Base-by-base conservation (phyloP, 1,140 invertebrate genomes). In the Neodiprion fabricii region DNA sequence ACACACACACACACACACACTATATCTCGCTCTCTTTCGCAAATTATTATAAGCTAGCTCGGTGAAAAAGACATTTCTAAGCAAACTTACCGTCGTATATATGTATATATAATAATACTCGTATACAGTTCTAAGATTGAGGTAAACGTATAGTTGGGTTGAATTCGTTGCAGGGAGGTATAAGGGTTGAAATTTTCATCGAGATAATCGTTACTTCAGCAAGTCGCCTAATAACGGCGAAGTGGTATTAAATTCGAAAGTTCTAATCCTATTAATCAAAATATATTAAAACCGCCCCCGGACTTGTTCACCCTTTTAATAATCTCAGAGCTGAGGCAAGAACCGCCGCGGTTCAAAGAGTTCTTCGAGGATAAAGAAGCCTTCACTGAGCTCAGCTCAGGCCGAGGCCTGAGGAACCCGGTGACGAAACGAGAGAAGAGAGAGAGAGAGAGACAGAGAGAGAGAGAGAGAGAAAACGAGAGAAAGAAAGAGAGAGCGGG, bases 231-330 rank as follows among this genome's bases (percentile, higher is more conserved):
- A 40, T 48, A 71, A 71, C 8, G 48, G 70, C 10, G 40, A 71
- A 71, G 70, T 71, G 70, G 21, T 71, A 71, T 71, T 71, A 71
- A 71, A 71, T 71, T 50, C 12, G 48, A 49, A 75, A 71, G 74
- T 72, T 69, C 73, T 86, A 87, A 87, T 86, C 82, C 82, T 85
- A 86, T 85, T 83, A 86, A 87, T 86, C 83, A 87, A 86, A 84
- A 79, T 81, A 85, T 86, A 85, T 86, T 86, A 85, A 87, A 86
- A 78, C 73, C 75, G 75, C 76, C 78, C 76, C 74, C 73, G 74
- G 73, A 72, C 67, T 75, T 77, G 78, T 78, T 85, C 78, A 85
- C 85, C 84, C 85, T 86, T 87, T 87, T 86, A 86, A 87, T 86
- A 87, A 86, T 84, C 81, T 79, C 80, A 70, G 72, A 74, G 70